phyloP scores from a whole-genome alignment of 2,797 vertebrate genomes.

The Tragopan temminckii region DNA sequence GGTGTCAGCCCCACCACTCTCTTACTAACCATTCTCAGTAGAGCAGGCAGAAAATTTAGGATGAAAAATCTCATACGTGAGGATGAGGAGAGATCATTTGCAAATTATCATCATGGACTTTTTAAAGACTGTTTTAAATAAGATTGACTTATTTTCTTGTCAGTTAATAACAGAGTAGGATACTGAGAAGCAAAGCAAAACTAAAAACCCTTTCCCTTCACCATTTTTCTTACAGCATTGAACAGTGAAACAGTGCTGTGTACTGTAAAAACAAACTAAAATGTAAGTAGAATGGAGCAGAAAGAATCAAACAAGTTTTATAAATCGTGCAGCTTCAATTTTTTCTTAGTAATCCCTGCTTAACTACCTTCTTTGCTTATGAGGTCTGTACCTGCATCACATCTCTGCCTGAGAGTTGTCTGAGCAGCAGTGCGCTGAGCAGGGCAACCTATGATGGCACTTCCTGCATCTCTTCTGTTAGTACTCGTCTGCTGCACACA shows the following conservation, averaged over 20 bases:
- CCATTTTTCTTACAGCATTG: neutral
- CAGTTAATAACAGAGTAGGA: neutral
- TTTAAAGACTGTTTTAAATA: neutral
- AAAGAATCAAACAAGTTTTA: neutral
- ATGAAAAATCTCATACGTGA: neutral
- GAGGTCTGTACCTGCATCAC: neutral
- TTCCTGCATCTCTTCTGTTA: neutral
- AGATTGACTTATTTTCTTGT: neutral
- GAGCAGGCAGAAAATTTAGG: neutral
- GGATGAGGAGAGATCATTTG: neutral
- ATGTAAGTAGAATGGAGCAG: neutral
- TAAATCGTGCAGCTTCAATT: neutral
- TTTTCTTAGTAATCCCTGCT: neutral
- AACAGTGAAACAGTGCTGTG: neutral
- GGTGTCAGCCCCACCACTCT: fast-evolving
- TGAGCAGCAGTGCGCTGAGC: neutral
- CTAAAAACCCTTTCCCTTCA: neutral
- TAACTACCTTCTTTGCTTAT: neutral
- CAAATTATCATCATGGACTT: fast-evolving
- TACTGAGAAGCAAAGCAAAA: neutral
- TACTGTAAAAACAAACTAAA: neutral
- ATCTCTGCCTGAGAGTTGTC: fast-evolving
- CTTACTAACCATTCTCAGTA: neutral
- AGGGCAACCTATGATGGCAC: neutral
- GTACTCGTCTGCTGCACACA: neutral